Conservation (phyloP, 2,113 vertebrate genomes). For the Phodopus roborovskii region DNA sequence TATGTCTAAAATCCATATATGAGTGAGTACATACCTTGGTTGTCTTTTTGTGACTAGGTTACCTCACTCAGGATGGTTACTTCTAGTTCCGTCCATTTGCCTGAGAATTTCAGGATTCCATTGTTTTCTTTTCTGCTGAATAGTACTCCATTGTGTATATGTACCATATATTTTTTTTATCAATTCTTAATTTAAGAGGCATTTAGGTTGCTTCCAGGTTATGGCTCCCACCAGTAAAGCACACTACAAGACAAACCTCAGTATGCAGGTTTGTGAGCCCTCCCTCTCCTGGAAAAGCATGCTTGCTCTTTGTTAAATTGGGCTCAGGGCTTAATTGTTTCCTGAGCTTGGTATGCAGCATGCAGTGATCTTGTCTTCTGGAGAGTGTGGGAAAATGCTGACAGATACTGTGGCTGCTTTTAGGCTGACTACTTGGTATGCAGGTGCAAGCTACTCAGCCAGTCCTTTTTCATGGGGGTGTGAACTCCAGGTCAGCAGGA, state of each 20-base stretch:
- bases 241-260: background rate
- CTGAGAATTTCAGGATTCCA: no score
- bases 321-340: background rate
- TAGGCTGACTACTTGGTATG: background rate
- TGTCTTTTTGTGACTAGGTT: no score
- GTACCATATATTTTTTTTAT: no score
- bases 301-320: background rate
- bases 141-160: no score
- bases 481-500: background rate
- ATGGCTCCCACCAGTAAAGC: background rate
- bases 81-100: no score
- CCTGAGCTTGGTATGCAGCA: constrained; percentile 42
- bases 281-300: background rate
- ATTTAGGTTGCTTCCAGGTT: no score
- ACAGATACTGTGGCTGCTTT: background rate
- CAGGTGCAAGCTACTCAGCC: background rate
- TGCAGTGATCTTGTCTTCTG: background rate
- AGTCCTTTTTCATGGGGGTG: background rate
- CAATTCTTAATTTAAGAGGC: no score
- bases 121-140: no score
- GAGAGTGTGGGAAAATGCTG: background rate
- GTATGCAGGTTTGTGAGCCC: background rate
- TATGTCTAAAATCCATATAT: no score
- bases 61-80: no score
- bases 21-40: no score